Percentiles rank a stretch among this genome's conserved stretches.
These are phyloP conservation scores for Drosophila testacea DNA, from an alignment of 2,888 invertebrate genomes.

Conservation along the genomic window DNA sequence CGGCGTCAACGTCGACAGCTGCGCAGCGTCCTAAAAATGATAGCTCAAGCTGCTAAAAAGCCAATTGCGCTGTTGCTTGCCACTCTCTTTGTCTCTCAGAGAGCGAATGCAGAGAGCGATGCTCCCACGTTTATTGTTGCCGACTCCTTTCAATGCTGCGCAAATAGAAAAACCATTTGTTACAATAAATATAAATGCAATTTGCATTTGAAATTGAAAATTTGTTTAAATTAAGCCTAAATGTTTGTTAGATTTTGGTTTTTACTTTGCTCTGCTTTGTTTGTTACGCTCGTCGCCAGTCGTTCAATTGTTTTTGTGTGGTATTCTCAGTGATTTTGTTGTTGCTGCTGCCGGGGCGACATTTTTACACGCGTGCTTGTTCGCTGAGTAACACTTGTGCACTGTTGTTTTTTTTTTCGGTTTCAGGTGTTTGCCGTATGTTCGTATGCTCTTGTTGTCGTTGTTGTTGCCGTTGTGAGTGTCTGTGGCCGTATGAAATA, in stretches of 20 bases:
- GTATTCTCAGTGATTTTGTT: constrained; percentile 37
- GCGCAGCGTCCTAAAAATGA: constrained; percentile 67
- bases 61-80: constrained; percentile 64
- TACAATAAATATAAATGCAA: constrained; percentile 23
- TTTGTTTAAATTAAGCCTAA: constrained; percentile 17
- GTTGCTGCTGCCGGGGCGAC: constrained; percentile 55
- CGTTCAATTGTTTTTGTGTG: constrained; percentile 46
- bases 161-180: constrained; percentile 45
- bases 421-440: constrained; percentile 60
- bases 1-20: constrained; percentile 43
- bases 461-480: constrained; percentile 37
- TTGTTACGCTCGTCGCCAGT: constrained; percentile 41
- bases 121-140: constrained; percentile 16
- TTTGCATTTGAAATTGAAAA: constrained; percentile 16
- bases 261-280: constrained; percentile 33
- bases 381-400: constrained; percentile 81
- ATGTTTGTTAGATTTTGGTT: constrained; percentile 31
- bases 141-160: constrained; percentile 65
- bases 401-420: constrained; percentile 63
- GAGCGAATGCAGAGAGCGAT: constrained; percentile 19
- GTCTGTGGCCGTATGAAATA: constrained; percentile 80
- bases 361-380: constrained; percentile 71
- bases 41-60: constrained; percentile 53
- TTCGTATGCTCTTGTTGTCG: constrained; percentile 45
- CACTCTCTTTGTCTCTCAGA: constrained; percentile 19